phyloP scores from a whole-genome alignment of 2,113 vertebrate genomes.

The Aphyosemion australe region DNA sequence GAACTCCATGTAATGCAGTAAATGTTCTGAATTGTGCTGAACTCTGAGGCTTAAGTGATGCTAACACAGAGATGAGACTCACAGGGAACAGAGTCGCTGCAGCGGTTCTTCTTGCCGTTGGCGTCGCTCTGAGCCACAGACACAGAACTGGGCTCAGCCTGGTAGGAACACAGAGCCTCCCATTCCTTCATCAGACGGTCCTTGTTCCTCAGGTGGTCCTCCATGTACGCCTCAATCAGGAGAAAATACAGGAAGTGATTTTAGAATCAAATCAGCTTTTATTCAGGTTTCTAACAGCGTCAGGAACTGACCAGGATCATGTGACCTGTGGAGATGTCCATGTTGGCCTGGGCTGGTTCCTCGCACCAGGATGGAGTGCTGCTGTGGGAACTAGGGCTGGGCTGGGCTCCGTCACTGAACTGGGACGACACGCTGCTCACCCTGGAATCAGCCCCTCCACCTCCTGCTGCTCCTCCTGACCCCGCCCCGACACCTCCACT shows the following conservation, averaged over 20 bases:
- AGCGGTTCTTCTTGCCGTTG: constrained; percentile 95
- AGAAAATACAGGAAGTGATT: not conserved
- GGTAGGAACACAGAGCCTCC: constrained; percentile 93
- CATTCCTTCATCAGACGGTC: constrained; percentile 95
- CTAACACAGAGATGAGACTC: constrained; percentile 63
- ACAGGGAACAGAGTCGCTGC: constrained; percentile 90
- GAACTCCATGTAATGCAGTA: not conserved
- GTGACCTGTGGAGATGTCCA: constrained; percentile 99
- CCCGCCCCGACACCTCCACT: constrained; percentile 20
- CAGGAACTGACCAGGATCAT: constrained; percentile 90
- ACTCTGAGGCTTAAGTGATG: too few species aligned
- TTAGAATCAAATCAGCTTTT: too few species aligned
- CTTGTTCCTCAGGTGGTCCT: constrained; percentile 94
- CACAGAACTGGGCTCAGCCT: constrained; percentile 90
- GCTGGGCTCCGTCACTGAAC: constrained; percentile 93
- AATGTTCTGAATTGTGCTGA: too few species aligned
- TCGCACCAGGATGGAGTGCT: constrained; percentile 98
- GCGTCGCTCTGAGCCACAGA: constrained; percentile 82
- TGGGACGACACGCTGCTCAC: constrained; percentile 98
- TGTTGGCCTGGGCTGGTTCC: constrained; percentile 96
- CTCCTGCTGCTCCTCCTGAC: constrained; percentile 26
- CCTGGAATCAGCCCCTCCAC: constrained; percentile 82
- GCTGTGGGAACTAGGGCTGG: constrained; percentile 96
- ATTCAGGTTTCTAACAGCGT: not conserved
- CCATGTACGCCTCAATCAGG: constrained; percentile 90